A percentile compares a stretch with the other conserved stretches of the same genome.
Evolutionary conservation across 2,888 invertebrate genomes (phyloP).

Genomic region (Parelbella ahira): DNA sequence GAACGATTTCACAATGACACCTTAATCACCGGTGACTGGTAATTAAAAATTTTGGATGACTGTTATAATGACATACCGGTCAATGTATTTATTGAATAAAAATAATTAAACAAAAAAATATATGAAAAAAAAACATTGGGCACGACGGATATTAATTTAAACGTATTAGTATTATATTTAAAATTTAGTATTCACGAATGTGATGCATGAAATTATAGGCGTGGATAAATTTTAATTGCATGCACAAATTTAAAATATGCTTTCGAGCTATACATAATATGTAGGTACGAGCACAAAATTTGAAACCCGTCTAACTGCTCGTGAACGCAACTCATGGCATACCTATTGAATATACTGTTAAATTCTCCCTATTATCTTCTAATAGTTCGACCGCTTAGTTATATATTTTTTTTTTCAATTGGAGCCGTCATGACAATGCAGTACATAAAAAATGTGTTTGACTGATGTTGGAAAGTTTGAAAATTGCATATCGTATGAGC

Average conservation of each 20-base stretch:
- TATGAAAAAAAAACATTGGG: no score
- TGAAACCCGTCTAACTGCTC: slow-evolving; percentile 12
- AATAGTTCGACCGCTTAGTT: slow-evolving; percentile 6
- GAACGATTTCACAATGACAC: slow-evolving; percentile 14
- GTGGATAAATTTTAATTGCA: slow-evolving; percentile 24
- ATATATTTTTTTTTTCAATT: slow-evolving; percentile 16
- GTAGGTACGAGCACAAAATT: slow-evolving; percentile 9
- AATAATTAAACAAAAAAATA: no score
- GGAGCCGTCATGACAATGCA: slow-evolving; percentile 11
- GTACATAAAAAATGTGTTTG: slow-evolving; percentile 7
- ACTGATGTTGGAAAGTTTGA: slow-evolving; percentile 15
- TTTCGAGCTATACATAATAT: no score
- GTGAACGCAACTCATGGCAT: not conserved
- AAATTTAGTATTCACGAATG: no score
- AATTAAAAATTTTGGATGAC: slow-evolving; percentile 10
- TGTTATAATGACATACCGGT: not conserved
- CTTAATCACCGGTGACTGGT: slow-evolving; percentile 7
- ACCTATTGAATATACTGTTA: slow-evolving; percentile 3
- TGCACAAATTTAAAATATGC: slow-evolving; percentile 26
- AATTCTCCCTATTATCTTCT: slow-evolving; percentile 6
- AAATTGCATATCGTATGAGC: slow-evolving; percentile 8
- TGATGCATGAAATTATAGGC: no score
- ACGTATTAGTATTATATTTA: no score
- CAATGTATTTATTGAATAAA: no score
- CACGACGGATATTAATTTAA: no score